Evolutionary conservation across 2,888 invertebrate species (phyloP), one percentile per base, ranked within the genome.

Genomic region (Parochlus steinenii): DNA sequence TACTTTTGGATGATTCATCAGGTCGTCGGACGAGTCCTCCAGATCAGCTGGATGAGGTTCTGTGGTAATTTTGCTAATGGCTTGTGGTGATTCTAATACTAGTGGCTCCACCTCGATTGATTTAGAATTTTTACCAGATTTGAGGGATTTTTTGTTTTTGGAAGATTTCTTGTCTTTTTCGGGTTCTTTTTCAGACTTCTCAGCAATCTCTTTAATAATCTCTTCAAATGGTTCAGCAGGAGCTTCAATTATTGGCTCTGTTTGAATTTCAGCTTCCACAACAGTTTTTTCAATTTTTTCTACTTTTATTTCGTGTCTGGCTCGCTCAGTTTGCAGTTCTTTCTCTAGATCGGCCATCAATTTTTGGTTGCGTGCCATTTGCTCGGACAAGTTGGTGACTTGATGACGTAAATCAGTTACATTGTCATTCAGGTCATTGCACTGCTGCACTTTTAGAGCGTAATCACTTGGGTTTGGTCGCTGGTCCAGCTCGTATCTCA

Each of bases 1-100:
- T 24, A 55, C 42, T 17, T 48, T 46, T 14, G 44, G 44, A 39
- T 46, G 48, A 39, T 48, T 55, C 10, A 56, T 48, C 33, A 49
- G 45, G 29, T 56, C 55, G 19, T 52, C 48, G 25, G 42, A 30
- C 4, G n/a, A 3, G 4, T 12, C 4, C 10, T 25, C n/a, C 33
- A 19, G 30, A n/a, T 30, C 31, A 28, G 31, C 8, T n/a, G 30
- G 18, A 6, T 6, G 20, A 31, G 20, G 23, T 22, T 31, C 31
- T 14, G 22, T 4, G 20, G 23, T 22, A 22, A 31, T 23, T 31
- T 5, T 11, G 33, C 17, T 19, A 6, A 11, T 11, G 10, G n/a
- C n/a, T n/a, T n/a, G n/a, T n/a, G n/a, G n/a, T n/a, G n/a, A n/a
- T n/a, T n/a, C n/a, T n/a, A n/a, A n/a, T n/a, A n/a, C n/a, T n/a